Evolutionary conservation across 1,140 invertebrate species (phyloP).

Genomic region (Pentalonia nigronervosa): DNA sequence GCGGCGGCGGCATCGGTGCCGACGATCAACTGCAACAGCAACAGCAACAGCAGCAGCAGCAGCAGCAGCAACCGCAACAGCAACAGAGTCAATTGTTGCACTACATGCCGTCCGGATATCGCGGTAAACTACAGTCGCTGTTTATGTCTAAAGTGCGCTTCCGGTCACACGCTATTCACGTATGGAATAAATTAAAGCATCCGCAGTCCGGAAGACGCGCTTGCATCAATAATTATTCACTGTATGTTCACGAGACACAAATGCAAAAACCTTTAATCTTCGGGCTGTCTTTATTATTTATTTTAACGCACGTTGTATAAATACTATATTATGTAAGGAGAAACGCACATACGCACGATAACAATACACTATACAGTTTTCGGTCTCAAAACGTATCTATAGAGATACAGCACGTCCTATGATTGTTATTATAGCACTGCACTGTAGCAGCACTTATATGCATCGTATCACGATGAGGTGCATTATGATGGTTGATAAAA

Average conservation of each 20-base stretch:
- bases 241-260: background rate
- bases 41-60: background rate
- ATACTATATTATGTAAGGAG: background rate
- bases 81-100: background rate
- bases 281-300: background rate
- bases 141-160: background rate
- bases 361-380: background rate
- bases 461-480: background rate
- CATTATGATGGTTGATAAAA: background rate
- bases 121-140: constrained; percentile 35
- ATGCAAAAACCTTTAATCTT: background rate
- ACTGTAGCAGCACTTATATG: background rate
- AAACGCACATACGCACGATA: background rate
- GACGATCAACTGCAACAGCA: constrained; percentile 15
- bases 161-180: background rate
- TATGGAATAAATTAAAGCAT: background rate
- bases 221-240: background rate
- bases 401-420: background rate
- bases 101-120: constrained; percentile 23
- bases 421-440: background rate
- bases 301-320: background rate
- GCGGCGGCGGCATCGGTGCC: no score
- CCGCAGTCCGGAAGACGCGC: background rate
- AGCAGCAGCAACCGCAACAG: background rate
- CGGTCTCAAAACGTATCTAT: background rate